These are phyloP conservation scores for Hipparchia sbordonii DNA, from an alignment of 2,888 invertebrate species.

Conservation along the genomic window DNA sequence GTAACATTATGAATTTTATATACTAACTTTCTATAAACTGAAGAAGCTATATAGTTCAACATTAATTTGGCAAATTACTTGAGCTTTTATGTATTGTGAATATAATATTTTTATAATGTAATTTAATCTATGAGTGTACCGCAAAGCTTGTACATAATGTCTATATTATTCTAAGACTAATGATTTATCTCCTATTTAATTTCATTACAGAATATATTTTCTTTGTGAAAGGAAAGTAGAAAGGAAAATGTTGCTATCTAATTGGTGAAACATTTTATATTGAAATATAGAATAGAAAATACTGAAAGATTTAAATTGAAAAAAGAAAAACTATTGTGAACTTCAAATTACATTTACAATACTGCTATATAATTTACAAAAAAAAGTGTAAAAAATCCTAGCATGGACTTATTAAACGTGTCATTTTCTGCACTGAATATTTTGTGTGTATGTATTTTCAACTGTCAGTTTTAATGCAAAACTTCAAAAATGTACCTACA, in stretches of 20 bases:
- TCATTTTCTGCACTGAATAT: neutral
- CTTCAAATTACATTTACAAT: slow-evolving; percentile 17
- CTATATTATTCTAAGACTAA: slow-evolving; percentile 34
- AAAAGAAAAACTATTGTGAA: neutral
- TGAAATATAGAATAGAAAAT: slow-evolving; percentile 5
- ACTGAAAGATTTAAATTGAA: neutral
- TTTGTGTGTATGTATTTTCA: neutral
- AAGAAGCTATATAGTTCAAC: slow-evolving; percentile 45
- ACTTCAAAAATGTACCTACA: neutral
- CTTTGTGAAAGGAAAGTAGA: slow-evolving; percentile 2
- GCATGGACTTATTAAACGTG: neutral
- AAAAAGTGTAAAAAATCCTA: neutral
- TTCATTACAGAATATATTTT: slow-evolving; percentile 7
- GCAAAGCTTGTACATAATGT: slow-evolving; percentile 39
- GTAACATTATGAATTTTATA: slow-evolving; percentile 17
- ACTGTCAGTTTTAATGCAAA: slow-evolving; percentile 15
- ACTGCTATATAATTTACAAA: neutral
- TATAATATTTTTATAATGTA: slow-evolving; percentile 39
- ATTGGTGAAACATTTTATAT: slow-evolving; percentile 6
- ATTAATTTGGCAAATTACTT: slow-evolving; percentile 76
- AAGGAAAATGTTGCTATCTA: slow-evolving; percentile 7
- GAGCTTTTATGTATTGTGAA: slow-evolving; percentile 56
- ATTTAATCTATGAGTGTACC: slow-evolving; percentile 35
- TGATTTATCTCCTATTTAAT: neutral
- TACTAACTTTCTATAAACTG: slow-evolving; percentile 6